Conservation (phyloP, 2,888 invertebrate genomes). For the Slavum lentiscoides region DNA sequence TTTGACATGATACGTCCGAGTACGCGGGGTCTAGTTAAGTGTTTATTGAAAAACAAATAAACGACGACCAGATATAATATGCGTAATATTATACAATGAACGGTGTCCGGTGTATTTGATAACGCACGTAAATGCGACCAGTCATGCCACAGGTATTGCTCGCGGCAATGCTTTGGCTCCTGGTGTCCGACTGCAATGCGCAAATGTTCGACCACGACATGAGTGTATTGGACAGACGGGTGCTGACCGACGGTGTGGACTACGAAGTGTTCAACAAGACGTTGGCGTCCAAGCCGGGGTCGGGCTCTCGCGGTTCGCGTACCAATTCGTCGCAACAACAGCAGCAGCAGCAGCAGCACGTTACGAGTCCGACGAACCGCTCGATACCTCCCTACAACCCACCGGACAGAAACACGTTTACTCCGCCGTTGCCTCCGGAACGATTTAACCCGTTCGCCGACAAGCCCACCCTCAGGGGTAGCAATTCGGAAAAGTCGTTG, state of each 20-base stretch:
- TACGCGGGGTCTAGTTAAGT: conserved; percentile 31
- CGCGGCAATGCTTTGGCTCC: conserved; percentile 42
- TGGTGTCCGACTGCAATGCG: conserved; percentile 42
- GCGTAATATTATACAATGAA: conserved; percentile 12
- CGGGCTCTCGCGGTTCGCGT: conserved; percentile 48
- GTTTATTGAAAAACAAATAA: conserved; percentile 26
- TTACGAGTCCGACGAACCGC: conserved; percentile 61
- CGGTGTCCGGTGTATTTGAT: conserved; percentile 38
- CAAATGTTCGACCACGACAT: conserved; percentile 45
- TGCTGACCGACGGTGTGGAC: conserved; percentile 55
- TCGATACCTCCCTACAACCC: conserved; percentile 71
- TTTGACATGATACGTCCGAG: conserved; percentile 21
- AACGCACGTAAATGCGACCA: conserved; percentile 48
- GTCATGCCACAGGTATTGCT: conserved; percentile 52
- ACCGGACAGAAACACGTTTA: conserved; percentile 74
- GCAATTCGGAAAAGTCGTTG: conserved; percentile 67
- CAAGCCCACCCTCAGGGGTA: conserved; percentile 80
- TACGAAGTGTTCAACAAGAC: conserved; percentile 57
- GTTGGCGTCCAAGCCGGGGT: conserved; percentile 56
- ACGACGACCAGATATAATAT: not conserved
- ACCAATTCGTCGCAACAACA: conserved; percentile 54
- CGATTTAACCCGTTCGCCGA: conserved; percentile 86
- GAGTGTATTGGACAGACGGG: conserved; percentile 53
- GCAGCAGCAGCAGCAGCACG: conserved; percentile 50
- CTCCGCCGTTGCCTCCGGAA: conserved; percentile 81